Evolutionary conservation across 2,888 invertebrate species (phyloP).

Genomic region (Cantharis rufa): DNA sequence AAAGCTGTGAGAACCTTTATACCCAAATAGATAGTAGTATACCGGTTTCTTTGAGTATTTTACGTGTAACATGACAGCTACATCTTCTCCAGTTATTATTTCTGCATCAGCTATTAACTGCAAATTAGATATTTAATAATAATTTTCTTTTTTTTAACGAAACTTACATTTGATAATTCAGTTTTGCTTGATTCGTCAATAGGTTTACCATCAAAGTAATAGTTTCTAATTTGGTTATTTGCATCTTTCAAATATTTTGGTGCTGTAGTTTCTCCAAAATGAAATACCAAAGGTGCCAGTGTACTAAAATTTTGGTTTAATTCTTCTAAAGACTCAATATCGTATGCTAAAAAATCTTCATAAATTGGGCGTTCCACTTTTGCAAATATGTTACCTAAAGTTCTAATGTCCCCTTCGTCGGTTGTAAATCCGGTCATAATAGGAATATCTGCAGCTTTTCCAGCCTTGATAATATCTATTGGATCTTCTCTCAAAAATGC

Average conservation of each 20-base stretch:
- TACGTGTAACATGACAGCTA: conserved; percentile 62
- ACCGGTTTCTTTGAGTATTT: conserved; percentile 61
- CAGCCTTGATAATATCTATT: conserved; percentile 56
- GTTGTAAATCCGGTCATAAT: conserved; percentile 76
- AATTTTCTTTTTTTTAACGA: not conserved
- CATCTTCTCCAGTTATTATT: conserved; percentile 68
- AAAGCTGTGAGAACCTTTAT: conserved; percentile 70
- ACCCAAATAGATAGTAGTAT: conserved; percentile 70
- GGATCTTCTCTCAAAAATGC: conserved; percentile 73
- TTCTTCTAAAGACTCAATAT: conserved; percentile 47
- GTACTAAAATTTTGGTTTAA: conserved; percentile 54
- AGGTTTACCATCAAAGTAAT: conserved; percentile 54
- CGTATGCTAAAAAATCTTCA: not conserved
- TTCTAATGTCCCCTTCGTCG: conserved; percentile 73
- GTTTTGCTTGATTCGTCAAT: conserved; percentile 50
- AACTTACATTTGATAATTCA: conserved; percentile 54
- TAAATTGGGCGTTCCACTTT: not conserved
- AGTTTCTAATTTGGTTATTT: conserved; percentile 52
- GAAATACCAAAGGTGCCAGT: conserved; percentile 54
- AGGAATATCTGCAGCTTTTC: conserved; percentile 62
- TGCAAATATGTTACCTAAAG: conserved; percentile 47
- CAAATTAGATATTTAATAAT: conserved; percentile 28
- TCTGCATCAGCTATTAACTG: conserved; percentile 75
- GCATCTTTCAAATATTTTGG: conserved; percentile 33
- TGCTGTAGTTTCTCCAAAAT: conserved; percentile 53